Percentiles rank a stretch among this genome's conserved stretches.
These are phyloP conservation scores for Timandra comae DNA, from an alignment of 2,888 invertebrate genomes.

Conservation along the genomic window DNA sequence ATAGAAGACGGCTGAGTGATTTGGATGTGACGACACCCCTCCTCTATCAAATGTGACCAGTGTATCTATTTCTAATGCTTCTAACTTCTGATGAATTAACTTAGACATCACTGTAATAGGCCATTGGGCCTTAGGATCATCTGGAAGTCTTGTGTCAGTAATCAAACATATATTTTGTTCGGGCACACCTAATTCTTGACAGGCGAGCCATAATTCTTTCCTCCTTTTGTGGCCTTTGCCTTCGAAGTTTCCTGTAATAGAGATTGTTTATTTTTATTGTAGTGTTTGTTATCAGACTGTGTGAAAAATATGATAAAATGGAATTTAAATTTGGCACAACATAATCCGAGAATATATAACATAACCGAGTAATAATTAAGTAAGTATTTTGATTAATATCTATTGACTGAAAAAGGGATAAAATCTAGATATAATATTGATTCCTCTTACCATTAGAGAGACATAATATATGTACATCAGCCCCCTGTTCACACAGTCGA, in stretches of 20 bases:
- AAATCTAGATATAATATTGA: no score
- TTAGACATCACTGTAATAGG: conserved; percentile 69
- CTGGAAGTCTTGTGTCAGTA: conserved; percentile 84
- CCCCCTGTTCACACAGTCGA: conserved; percentile 79
- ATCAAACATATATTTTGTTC: conserved; percentile 84
- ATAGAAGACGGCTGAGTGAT: conserved; percentile 92
- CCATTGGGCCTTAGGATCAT: conserved; percentile 88
- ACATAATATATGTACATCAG: conserved; percentile 88
- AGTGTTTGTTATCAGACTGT: background rate
- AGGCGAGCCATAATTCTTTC: conserved; percentile 89
- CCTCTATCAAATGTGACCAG: conserved; percentile 95
- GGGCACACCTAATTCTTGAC: conserved; percentile 86
- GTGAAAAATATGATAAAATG: background rate
- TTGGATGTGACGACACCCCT: conserved; percentile 94
- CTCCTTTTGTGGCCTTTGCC: conserved; percentile 80
- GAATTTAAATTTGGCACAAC: no score
- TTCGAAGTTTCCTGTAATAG: conserved; percentile 79
- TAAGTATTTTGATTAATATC: no score
- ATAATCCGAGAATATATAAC: no score
- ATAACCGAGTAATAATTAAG: no score
- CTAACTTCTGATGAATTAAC: conserved; percentile 75
- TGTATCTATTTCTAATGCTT: conserved; percentile 86
- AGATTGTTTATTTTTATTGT: conserved; percentile 2
- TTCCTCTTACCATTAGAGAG: conserved; percentile 85
- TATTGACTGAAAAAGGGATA: no score